Evolutionary conservation across 2,888 invertebrate genomes (phyloP).

Genomic region (Plagiodera versicolora): DNA sequence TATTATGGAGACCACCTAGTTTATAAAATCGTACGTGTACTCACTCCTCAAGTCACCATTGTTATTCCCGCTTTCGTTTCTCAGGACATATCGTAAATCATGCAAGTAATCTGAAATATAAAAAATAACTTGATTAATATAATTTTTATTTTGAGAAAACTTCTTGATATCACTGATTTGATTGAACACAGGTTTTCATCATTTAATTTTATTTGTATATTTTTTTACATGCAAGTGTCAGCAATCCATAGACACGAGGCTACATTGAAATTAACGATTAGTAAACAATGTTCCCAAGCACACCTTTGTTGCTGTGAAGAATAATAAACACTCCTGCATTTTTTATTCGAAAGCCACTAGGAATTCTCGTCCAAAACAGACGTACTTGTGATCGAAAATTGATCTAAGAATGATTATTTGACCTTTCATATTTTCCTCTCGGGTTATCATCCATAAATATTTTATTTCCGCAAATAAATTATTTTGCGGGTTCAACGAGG

Average conservation of each 20-base stretch:
- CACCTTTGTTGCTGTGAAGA: not conserved
- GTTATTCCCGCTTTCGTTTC: conserved; percentile 28
- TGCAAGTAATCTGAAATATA: conserved; percentile 48
- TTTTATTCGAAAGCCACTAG: not conserved
- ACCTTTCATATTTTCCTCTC: too few species aligned
- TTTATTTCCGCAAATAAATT: too few species aligned
- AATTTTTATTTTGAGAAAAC: not conserved
- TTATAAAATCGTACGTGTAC: conserved; percentile 14
- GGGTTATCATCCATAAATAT: too few species aligned
- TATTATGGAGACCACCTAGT: too few species aligned
- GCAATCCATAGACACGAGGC: not conserved
- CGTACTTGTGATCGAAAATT: too few species aligned
- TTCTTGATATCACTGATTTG: not conserved
- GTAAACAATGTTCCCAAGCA: conserved; percentile 8
- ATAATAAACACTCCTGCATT: not conserved
- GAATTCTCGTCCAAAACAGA: too few species aligned
- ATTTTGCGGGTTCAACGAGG: too few species aligned
- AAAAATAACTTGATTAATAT: conserved; percentile 4
- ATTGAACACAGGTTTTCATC: too few species aligned
- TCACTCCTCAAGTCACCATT: conserved; percentile 43
- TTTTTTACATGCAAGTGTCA: not conserved
- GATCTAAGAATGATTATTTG: too few species aligned
- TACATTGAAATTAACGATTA: not conserved
- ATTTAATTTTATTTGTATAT: too few species aligned
- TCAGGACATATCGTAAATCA: conserved; percentile 43